Conservation (phyloP, 2,113 vertebrate species). For the Melanerpes formicivorus region DNA sequence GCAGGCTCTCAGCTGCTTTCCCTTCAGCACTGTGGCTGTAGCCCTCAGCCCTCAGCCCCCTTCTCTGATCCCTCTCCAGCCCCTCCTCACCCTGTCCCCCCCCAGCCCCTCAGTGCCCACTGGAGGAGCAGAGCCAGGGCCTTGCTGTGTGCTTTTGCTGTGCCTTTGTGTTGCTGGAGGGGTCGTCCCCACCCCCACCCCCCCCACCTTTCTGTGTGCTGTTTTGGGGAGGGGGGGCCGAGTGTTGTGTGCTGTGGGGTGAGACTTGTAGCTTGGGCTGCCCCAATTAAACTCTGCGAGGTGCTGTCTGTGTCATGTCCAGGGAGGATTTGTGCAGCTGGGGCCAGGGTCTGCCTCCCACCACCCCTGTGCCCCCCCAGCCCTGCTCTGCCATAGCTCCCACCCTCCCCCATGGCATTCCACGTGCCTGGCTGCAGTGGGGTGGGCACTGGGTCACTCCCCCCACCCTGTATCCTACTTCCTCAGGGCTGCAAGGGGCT, state of each 20-base stretch:
- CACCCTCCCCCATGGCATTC: neutral
- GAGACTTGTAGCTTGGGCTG: constrained; percentile 7
- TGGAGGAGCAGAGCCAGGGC: neutral
- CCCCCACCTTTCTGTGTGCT: neutral
- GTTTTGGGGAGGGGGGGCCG: neutral
- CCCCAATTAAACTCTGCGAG: constrained; percentile 9
- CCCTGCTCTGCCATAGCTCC: neutral
- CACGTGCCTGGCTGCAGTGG: neutral
- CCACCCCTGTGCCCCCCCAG: neutral
- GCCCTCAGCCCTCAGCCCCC: neutral
- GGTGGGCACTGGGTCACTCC: neutral
- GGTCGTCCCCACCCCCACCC: neutral
- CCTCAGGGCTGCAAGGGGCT: neutral
- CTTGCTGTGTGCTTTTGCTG: constrained; percentile 51
- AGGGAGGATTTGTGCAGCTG: neutral
- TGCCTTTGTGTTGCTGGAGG: constrained; percentile 37
- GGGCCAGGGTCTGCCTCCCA: neutral
- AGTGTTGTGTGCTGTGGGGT: constrained; percentile 17
- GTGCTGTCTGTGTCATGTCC: neutral
- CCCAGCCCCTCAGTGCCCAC: neutral
- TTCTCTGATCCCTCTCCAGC: neutral
- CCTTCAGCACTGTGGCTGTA: neutral
- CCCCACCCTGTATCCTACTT: neutral
- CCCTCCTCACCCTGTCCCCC: neutral
- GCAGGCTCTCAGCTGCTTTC: neutral